Percentiles rank a stretch among this genome's conserved stretches.
These are phyloP conservation scores for Puma concolor DNA, from an alignment of 2,113 vertebrate genomes.

Conservation along the genomic window DNA sequence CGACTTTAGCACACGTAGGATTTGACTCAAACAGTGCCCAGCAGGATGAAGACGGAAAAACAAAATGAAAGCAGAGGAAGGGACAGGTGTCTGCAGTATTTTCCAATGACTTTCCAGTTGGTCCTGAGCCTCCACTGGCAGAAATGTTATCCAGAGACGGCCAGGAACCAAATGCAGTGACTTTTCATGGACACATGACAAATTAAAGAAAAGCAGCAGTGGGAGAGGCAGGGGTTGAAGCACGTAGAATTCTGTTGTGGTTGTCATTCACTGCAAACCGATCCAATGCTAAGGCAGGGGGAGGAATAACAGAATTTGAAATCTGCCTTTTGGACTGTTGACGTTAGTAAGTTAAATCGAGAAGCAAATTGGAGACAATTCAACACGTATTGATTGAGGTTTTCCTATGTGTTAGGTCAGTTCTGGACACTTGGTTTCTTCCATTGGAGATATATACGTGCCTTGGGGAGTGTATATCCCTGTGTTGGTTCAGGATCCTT, in stretches of 20 bases:
- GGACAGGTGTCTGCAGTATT: neutral
- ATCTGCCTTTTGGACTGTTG: neutral
- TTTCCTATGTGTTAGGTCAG: neutral
- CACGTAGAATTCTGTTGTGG: neutral
- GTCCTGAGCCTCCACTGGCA: neutral
- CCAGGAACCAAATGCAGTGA: neutral
- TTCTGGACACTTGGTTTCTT: neutral
- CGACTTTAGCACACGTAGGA: neutral
- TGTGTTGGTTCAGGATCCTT: neutral
- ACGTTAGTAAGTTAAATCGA: neutral
- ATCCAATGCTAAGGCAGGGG: neutral
- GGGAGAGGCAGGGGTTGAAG: neutral
- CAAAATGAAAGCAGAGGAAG: neutral
- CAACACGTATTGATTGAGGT: neutral
- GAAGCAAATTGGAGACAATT: constrained; percentile 18
- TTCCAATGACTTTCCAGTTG: neutral
- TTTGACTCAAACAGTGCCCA: neutral
- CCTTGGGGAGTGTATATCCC: neutral
- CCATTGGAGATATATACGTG: neutral
- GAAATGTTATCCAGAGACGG: neutral
- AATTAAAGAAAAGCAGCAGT: neutral
- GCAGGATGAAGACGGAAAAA: neutral
- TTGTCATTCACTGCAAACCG: neutral
- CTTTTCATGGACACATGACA: neutral
- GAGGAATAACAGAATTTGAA: neutral